Base-by-base conservation (phyloP, 2,113 vertebrate genomes). In the Sinocyclocheilus maitianheensis region DNA sequence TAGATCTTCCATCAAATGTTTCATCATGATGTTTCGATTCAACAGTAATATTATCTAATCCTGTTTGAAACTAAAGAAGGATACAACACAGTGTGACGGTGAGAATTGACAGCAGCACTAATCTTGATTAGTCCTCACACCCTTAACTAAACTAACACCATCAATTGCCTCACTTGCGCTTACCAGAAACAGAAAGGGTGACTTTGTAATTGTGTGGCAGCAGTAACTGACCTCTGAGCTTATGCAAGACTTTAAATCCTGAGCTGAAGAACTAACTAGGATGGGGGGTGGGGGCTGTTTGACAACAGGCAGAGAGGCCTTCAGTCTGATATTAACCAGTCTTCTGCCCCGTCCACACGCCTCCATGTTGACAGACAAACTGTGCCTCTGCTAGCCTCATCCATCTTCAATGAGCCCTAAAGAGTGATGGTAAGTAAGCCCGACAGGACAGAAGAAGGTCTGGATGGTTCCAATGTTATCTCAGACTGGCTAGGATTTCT, bases 321-420 rank as follows among this genome's bases (percentile, higher is more conserved):
- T 92, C 62, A 84, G 85, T 91, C 91, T 95, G 94, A 95, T 85
- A 91, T 91, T 93, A 95, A 93, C 90, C 93, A 96, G 95, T 89
- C 90, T 88, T 95, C 91, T 93, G 90, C 88, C 93, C 83, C 83
- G 81, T 90, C 92, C 93, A 88, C 89, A 91, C 91, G 86, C 87
- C 86, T 90, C 89, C 87, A 83, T 91, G 92, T 78, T 95, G 93
- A 89, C 93, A 93, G 96, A 95, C 95, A 95, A 95, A 95, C 84
- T 92, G 85, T 72, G 82, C 84, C 79, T 90, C 92, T 95, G 93
- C 90, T 84, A 83, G 94, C 94, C 88, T 89, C 90, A 90, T 94
- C 97, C 96, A 96, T 97, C 96, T 96, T 88, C 90, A 89, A 91
- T 80, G 16, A 89, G 86, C 90, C 83, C 77, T 87, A 90, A 91